Evolutionary conservation across 2,888 invertebrate species (phyloP).

Genomic region (Cryptus viduatorius): DNA sequence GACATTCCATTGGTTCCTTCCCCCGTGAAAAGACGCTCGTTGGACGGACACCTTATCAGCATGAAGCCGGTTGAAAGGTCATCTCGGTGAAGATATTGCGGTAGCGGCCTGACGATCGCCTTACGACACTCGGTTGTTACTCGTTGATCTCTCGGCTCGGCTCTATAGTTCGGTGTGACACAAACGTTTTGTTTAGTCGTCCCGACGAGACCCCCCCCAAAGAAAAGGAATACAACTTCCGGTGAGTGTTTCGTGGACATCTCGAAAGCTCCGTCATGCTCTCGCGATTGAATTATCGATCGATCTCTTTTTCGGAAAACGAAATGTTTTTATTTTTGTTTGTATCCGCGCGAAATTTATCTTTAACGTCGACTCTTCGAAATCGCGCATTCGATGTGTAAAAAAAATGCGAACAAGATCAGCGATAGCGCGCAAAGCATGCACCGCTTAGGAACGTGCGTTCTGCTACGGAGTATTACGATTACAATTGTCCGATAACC

Average conservation of each 20-base stretch:
- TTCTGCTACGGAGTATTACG: slow-evolving; percentile 27
- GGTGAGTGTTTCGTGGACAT: slow-evolving; percentile 31
- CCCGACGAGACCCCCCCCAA: neutral
- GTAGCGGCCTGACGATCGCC: slow-evolving; percentile 71
- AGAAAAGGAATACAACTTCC: slow-evolving; percentile 22
- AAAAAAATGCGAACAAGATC: slow-evolving; percentile 6
- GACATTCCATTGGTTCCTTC: slow-evolving; percentile 64
- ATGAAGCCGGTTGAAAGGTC: slow-evolving; percentile 80
- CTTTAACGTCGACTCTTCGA: neutral
- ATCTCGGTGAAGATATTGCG: slow-evolving; percentile 78
- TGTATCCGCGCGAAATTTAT: neutral
- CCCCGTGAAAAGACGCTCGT: slow-evolving; percentile 65
- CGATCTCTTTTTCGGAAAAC: neutral
- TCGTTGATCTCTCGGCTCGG: slow-evolving; percentile 50
- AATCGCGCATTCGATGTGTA: neutral
- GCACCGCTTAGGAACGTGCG: slow-evolving; percentile 36
- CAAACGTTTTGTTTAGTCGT: slow-evolving; percentile 4
- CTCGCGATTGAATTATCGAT: slow-evolving; percentile 7
- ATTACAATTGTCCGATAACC: slow-evolving; percentile 55
- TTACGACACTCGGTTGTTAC: slow-evolving; percentile 66
- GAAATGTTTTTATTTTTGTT: neutral
- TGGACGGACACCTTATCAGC: slow-evolving; percentile 76
- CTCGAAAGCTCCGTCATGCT: neutral
- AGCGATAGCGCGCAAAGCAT: slow-evolving; percentile 16
- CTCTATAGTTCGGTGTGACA: slow-evolving; percentile 14